Percentiles rank a stretch among this genome's conserved stretches.
Evolutionary conservation across 2,113 vertebrate genomes (phyloP).

Genomic region (Cepphus grylle): DNA sequence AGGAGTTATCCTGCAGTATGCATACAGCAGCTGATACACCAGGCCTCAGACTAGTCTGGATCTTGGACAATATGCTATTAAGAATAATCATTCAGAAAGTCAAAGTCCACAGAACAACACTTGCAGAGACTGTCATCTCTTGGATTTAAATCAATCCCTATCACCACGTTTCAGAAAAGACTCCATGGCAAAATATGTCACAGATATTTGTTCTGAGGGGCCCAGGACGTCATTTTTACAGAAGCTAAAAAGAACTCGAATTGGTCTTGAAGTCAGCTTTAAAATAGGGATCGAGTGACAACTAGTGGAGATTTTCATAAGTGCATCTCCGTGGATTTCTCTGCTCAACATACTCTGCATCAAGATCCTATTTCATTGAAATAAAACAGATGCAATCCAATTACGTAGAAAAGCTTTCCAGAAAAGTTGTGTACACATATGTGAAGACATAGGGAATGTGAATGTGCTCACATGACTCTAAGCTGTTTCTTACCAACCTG

Average conservation of each 20-base stretch:
- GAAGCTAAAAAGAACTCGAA: neutral
- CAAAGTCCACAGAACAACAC: neutral
- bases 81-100: neutral
- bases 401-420: fast-evolving
- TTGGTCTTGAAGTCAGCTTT: neutral
- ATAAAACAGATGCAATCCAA: neutral
- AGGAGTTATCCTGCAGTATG: fast-evolving
- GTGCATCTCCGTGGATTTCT: neutral
- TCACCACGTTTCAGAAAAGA: neutral
- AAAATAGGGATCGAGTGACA: constrained; percentile 62
- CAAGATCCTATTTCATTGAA: neutral
- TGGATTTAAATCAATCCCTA: neutral
- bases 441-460: neutral
- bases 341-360: neutral
- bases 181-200: neutral
- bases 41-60: neutral
- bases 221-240: neutral
- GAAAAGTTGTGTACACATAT: fast-evolving
- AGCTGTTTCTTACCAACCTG: neutral
- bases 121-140: neutral
- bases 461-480: neutral
- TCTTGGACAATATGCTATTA: fast-evolving
- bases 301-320: constrained; percentile 53
- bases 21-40: neutral
- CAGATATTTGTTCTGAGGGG: neutral